Evolutionary conservation across 2,113 vertebrate species (phyloP), one percentile per base, ranked within the genome.

Genomic region (Physeter macrocephalus): DNA sequence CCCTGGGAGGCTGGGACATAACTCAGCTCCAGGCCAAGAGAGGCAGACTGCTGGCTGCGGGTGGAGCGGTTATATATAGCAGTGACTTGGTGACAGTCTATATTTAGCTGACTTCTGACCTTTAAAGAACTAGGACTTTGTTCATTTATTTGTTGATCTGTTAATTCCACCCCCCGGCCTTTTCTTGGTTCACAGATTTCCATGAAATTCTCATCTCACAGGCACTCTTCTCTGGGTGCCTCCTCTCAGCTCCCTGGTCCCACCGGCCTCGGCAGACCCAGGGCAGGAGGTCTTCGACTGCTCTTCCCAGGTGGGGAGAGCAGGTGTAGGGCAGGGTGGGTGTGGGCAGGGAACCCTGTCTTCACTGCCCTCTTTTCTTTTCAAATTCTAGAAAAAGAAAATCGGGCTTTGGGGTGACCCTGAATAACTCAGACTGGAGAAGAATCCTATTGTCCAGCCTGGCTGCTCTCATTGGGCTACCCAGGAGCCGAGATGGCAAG

Each of bases 91-190:
- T 98, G 97, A 98, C 96, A 98, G 96, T 96, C 98, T 99, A 98
- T 98, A 98, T 96, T 98, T 98, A 99, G 98, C 98, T 98, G 98
- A 98, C 98, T 98, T 98, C 77, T 98, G 98, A 99, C 98, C 98
- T 99, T 98, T 98, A 94, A 94, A 90, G 81, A 97, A 98, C 66
- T 11, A 77, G 81, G 88, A 87, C 90, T 96, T 97, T 62, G 77
- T 93, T 89, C 95, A 67, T 89, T 88, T 85, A 90, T 96, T 87
- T 80, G 89, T 95, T 14, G 75, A 25, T 78, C 87, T 41, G 36
- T 91, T 59, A 87, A 81, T 87, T 64, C 69, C 23, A 69, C 25
- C 64, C 9, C 39, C 89, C 1, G 31, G 74, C 23, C 69, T 80
- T 43, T 25, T 46, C 64, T 64, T 6, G 8, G 64, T 2, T 39